Evolutionary conservation across 92 coral and sea anemone species (phyloP).

Genomic region (Actinernus sp.): DNA sequence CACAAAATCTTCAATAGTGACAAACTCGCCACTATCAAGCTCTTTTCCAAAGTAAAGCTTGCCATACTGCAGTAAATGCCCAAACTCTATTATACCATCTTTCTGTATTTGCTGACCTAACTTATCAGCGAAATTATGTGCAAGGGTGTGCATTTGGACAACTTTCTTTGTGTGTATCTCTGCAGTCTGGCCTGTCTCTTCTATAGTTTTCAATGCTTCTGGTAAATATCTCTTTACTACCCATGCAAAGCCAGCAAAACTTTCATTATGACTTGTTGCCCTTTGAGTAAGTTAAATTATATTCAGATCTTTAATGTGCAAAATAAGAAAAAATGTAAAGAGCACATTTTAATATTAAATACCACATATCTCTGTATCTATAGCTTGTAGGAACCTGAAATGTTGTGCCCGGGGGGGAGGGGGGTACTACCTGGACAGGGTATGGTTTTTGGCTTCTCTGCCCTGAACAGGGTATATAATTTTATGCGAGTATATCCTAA

Average conservation of each 20-base stretch:
- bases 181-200: slow-evolving; percentile 17
- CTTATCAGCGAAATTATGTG: slow-evolving; percentile 29
- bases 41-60: slow-evolving; percentile 15
- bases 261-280: slow-evolving; percentile 17
- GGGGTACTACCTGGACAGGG: background rate
- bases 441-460: no score
- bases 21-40: slow-evolving; percentile 14
- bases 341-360: background rate
- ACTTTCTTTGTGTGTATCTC: slow-evolving; percentile 39
- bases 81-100: slow-evolving; percentile 24
- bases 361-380: no score
- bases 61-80: slow-evolving; percentile 31
- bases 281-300: slow-evolving; percentile 1
- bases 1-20: slow-evolving; percentile 45
- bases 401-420: no score
- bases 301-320: background rate
- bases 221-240: slow-evolving; percentile 33
- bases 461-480: no score
- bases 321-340: background rate
- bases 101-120: slow-evolving; percentile 1
- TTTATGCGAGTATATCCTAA: no score
- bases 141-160: slow-evolving; percentile 49
- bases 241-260: slow-evolving; percentile 22
- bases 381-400: no score
- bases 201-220: slow-evolving; percentile 17